These are phyloP conservation scores for Cathartes aura DNA, from an alignment of 2,113 vertebrate genomes.

Conservation along the genomic window DNA sequence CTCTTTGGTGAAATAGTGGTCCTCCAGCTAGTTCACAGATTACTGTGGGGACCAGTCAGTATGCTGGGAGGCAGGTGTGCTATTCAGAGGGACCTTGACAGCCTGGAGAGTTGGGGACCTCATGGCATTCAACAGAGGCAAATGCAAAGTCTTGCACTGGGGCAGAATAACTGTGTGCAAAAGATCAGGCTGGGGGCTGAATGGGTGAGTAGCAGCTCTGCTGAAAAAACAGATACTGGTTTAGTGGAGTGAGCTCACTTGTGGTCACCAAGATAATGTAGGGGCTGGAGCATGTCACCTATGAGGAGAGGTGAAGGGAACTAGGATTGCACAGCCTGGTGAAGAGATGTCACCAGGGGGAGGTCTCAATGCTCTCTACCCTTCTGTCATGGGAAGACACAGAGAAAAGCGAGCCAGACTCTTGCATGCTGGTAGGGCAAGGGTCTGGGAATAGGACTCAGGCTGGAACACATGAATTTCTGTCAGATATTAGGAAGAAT, in stretches of 20 bases:
- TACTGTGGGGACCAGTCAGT: background rate
- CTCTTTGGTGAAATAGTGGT: background rate
- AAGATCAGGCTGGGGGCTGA: too few relatives aligned
- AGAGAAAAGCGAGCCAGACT: background rate
- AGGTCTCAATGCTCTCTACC: background rate
- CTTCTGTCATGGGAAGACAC: background rate
- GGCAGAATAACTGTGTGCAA: background rate
- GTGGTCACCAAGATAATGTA: too few relatives aligned
- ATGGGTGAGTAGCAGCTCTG: background rate
- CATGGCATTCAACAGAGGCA: background rate
- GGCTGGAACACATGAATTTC: background rate
- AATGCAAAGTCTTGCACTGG: background rate
- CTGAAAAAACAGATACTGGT: background rate
- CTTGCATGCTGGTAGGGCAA: background rate
- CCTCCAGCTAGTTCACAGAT: background rate
- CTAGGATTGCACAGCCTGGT: background rate
- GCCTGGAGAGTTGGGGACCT: background rate
- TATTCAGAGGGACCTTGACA: background rate
- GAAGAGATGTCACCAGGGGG: background rate
- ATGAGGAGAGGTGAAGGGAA: background rate
- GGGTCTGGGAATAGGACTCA: background rate
- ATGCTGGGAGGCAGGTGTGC: fast-evolving
- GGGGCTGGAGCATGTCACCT: background rate
- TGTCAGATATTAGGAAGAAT: background rate
- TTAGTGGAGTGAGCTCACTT: fast-evolving